These are phyloP conservation scores for Anas platyrhynchos DNA, from an alignment of 2,113 vertebrate species.

Conservation along the genomic window DNA sequence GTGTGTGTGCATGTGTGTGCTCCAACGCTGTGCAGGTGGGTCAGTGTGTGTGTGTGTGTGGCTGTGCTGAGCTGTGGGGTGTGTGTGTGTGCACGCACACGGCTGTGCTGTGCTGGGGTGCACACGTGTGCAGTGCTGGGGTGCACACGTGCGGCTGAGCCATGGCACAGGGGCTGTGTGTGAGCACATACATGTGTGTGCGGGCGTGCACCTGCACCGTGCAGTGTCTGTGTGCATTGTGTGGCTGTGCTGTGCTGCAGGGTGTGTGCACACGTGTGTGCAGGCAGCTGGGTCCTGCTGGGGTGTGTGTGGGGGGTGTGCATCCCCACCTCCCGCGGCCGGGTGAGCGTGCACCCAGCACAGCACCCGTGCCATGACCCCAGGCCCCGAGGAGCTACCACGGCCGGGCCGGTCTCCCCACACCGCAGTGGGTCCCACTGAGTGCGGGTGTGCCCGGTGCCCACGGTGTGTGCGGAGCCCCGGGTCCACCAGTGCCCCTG, in stretches of 20 bases:
- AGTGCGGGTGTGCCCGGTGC: not conserved
- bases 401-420: not conserved
- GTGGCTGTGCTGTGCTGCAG: not conserved
- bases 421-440: rapidly evolving
- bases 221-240: not conserved
- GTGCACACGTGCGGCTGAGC: not conserved
- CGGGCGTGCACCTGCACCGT: rapidly evolving
- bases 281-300: too few species aligned
- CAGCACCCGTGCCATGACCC: not conserved
- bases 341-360: not conserved
- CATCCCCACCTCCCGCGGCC: too few species aligned
- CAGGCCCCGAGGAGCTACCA: rapidly evolving
- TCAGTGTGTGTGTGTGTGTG: not conserved
- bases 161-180: not conserved
- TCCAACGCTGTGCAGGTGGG: not conserved
- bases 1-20: not conserved
- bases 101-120: not conserved
- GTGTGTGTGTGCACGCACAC: too few species aligned
- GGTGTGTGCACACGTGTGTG: not conserved
- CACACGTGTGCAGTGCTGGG: not conserved
- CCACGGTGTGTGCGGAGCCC: not conserved
- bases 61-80: not conserved
- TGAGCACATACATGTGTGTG: not conserved
- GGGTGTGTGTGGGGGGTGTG: not conserved
- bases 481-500: not conserved